Evolutionary conservation across 2,888 invertebrate genomes (phyloP).

Genomic region (Dendrolimus houi): DNA sequence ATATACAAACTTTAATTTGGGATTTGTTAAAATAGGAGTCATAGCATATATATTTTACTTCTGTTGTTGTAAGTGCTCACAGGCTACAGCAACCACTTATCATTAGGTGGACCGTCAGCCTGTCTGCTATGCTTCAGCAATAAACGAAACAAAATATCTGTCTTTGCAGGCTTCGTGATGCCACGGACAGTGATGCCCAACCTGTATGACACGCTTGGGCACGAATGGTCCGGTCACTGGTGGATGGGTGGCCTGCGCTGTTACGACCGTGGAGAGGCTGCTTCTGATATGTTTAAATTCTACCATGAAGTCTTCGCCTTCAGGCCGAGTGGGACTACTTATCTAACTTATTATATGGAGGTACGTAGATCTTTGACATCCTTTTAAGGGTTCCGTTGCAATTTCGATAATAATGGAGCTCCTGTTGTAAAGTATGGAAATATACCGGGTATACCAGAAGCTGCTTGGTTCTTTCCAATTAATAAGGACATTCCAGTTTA

Average conservation of each 20-base stretch:
- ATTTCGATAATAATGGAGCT: too few relatives aligned
- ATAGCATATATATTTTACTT: too few relatives aligned
- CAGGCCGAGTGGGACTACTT: slow-evolving; percentile 28
- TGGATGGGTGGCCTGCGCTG: slow-evolving; percentile 58
- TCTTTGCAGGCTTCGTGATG: slow-evolving; percentile 39
- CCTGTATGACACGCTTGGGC: slow-evolving; percentile 25
- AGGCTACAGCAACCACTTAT: too few relatives aligned
- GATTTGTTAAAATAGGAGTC: too few relatives aligned
- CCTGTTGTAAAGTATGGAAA: too few relatives aligned
- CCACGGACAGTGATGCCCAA: slow-evolving; percentile 25
- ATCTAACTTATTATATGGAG: slow-evolving; percentile 46
- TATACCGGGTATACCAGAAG: too few relatives aligned
- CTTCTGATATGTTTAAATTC: slow-evolving; percentile 45
- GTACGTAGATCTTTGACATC: slow-evolving; percentile 16
- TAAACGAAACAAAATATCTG: neutral
- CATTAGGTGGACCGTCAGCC: too few relatives aligned
- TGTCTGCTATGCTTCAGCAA: neutral
- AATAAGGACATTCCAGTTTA: too few relatives aligned
- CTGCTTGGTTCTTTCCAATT: too few relatives aligned
- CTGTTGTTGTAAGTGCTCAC: too few relatives aligned
- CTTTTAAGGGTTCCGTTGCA: too few relatives aligned
- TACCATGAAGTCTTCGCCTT: slow-evolving; percentile 56
- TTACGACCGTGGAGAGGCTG: slow-evolving; percentile 45
- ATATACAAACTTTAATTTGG: too few relatives aligned
- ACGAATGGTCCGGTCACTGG: slow-evolving; percentile 59